Base-by-base conservation (phyloP, 2,797 vertebrate species). In the Poeciliopsis infans region DNA sequence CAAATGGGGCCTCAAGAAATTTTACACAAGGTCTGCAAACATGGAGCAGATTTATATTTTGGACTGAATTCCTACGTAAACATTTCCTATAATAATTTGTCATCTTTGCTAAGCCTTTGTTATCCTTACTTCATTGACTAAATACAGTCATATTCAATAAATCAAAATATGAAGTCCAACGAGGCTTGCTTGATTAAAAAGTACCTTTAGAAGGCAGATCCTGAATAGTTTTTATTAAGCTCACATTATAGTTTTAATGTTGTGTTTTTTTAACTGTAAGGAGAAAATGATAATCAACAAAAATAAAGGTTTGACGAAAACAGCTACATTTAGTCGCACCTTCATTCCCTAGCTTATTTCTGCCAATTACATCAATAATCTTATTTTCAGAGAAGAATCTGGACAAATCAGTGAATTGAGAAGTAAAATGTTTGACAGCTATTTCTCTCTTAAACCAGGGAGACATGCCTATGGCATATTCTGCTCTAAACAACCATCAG, bases 31-130 rank as follows among this genome's bases (percentile, higher is more conserved):
- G 46, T 25, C 23, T 41, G 36, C 18, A 68, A 41, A 41, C 11
- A 68, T 53, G 49, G 33, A 45, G 73, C 75, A 76, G 45, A 36
- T 51, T 36, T 36, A 11, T 6, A 36, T 51, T 72, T 51, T 72
- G 31, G 11, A n/a, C 33, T n/a, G 46, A 72, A 33, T 20, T 72
- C 2, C 36, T 20, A 49, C 18, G 39, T 41, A 68, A 23, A 39
- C 20, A 25, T 68, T 41, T 68, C 20, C 36, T 25, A 23, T 41
- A 41, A 39, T 41, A 2, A 25, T n/a, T 39, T 66, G 36, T 11
- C 2, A 68, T 41, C 20, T 68, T 39, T 41, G 64, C 64, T 5
- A 68, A 23, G 10, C 20, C 4, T 12, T 68, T 12, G 12, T 36
- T 5, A 36, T 64, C 31, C 33, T 36, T 20, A 7, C 36, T 18